Percentiles rank a stretch among this genome's conserved stretches.
phyloP scores from a whole-genome alignment of 2,113 vertebrate genomes.

The Vimba vimba region DNA sequence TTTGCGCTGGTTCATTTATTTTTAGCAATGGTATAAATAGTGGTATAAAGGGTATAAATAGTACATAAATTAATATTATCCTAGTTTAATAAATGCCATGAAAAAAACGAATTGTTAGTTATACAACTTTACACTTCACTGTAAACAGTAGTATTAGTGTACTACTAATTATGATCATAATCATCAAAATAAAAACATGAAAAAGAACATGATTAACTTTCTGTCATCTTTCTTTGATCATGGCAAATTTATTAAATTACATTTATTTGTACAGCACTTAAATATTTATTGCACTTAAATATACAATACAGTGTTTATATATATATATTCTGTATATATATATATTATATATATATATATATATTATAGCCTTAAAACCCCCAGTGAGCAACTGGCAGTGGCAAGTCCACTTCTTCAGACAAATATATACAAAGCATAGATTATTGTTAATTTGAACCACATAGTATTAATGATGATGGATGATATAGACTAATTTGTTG shows the following conservation, averaged over 20 bases:
- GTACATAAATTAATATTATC: not conserved
- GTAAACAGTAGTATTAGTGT: no score
- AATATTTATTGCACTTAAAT: not conserved
- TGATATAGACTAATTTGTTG: not conserved
- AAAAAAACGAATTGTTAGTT: not conserved
- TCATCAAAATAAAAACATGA: not conserved
- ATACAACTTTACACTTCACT: no score
- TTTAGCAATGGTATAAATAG: not conserved
- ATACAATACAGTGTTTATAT: not conserved
- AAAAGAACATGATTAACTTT: not conserved
- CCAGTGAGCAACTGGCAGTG: no score
- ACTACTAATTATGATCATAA: not conserved
- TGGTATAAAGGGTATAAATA: not conserved
- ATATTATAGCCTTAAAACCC: not conserved
- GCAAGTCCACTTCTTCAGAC: not conserved
- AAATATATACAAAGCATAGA: not conserved
- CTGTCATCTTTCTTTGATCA: not conserved
- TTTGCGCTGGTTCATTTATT: not conserved
- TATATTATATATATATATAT: no score
- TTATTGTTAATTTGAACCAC: not conserved
- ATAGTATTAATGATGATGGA: not conserved
- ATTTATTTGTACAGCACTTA: not conserved
- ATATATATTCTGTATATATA: no score
- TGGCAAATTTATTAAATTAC: not conserved
- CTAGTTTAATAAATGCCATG: not conserved